Evolutionary conservation across 2,888 invertebrate species (phyloP), one percentile per base, ranked within the genome.

Genomic region (Sericinus montela): DNA sequence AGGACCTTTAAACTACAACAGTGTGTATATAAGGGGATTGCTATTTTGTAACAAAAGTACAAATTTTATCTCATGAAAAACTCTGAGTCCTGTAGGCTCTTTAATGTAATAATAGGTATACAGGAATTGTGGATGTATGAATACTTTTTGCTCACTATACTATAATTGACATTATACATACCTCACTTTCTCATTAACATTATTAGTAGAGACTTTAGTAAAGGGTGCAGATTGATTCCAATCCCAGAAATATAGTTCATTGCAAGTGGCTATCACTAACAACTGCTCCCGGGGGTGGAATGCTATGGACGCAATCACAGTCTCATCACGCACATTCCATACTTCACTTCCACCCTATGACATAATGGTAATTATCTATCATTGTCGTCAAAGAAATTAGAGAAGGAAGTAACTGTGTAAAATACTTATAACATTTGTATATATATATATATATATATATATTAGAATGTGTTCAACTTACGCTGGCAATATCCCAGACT

Each of bases 221-320:
- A 94, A 94, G 0, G 95, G 95, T 49, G 93, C 91, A 1, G 94
- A 91, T 61, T 92, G 91, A 63, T 92, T 93, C 96, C 97, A 97
- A 70, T 97, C 95, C 97, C 97, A 97, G 77, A 97, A 96, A 72
- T 94, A 93, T 7, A 97, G 89, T 72, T 94, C 93, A 85, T 96
- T 96, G 68, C 91, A 92, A 0, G 95, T 94, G 14, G 96, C 96
- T 63, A 97, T 94, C n/a, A 95, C 95, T 43, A 97, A 84, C 52
- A 96, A 86, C 60, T 94, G 91, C 64, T 95, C 94, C 15, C 91
- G 91, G 0, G 97, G 97, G 78, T 97, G 97, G 79, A 97, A 97
- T 6, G 96, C 94, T 56, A 97, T 90, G 0, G 96, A 96, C 1
- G 96, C 94, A 61, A 97, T 95, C 14, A 94, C 94, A 11, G 93